phyloP scores from a whole-genome alignment of 2,797 vertebrate species.

The Meriones psammophilus region DNA sequence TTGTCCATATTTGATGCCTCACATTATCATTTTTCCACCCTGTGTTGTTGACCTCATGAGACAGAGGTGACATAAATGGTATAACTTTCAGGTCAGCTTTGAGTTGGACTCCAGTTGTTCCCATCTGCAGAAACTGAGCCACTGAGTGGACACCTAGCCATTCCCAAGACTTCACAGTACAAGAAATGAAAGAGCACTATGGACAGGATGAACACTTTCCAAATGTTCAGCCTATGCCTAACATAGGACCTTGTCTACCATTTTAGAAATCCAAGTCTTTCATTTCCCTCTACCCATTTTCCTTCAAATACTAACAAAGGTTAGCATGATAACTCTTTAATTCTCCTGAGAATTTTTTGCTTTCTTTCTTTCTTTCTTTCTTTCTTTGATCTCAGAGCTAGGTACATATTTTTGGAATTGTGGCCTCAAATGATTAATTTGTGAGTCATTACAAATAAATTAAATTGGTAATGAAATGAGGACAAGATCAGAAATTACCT shows the following conservation, averaged over 20 bases:
- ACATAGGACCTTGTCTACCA: background rate
- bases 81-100: conserved; percentile 33
- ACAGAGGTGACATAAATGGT: conserved; percentile 31
- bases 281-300: conserved; percentile 59
- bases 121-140: background rate
- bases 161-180: background rate
- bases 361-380: background rate
- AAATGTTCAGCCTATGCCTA: background rate
- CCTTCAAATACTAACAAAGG: conserved; percentile 58
- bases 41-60: background rate
- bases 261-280: conserved; percentile 27
- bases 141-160: background rate
- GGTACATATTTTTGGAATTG: conserved; percentile 41
- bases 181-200: background rate
- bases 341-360: conserved; percentile 22
- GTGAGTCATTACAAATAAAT: conserved; percentile 71
- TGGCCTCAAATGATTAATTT: conserved; percentile 78
- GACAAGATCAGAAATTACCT: conserved; percentile 40
- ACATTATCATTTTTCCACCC: background rate
- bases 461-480: conserved; percentile 80
- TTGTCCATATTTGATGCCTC: background rate
- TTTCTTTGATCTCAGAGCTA: conserved; percentile 38
- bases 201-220: background rate
- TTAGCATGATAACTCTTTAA: conserved; percentile 66
- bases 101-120: background rate